Conservation (phyloP, 2,888 invertebrate genomes). For the Drosophila ochracea region DNA sequence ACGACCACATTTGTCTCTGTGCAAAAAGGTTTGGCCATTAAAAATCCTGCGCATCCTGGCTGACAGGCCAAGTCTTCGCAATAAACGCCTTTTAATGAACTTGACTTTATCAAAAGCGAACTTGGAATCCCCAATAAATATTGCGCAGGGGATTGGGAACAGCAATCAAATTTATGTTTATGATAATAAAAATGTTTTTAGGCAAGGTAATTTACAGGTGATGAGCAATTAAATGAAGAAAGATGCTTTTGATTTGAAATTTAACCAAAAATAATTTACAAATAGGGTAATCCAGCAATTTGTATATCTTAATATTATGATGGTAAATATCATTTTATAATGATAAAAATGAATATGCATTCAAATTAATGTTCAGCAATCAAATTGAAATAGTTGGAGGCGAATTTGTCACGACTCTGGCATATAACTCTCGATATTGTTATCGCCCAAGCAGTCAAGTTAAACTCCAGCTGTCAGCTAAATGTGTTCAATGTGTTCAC, state of each 20-base stretch:
- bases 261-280: neutral
- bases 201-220: neutral
- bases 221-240: neutral
- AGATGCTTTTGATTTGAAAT: neutral
- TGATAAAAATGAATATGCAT: neutral
- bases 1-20: neutral
- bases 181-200: neutral
- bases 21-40: neutral
- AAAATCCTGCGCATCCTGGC: neutral
- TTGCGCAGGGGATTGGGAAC: neutral
- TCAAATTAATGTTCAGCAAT: neutral
- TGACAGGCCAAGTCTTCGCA: neutral
- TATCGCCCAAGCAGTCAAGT: conserved; percentile 11
- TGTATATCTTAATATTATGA: too few relatives aligned
- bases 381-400: neutral
- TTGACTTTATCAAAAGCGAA: conserved; percentile 1
- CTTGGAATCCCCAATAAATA: neutral
- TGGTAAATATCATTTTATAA: neutral
- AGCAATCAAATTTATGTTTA: neutral
- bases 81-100: conserved; percentile 10
- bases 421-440: neutral
- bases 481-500: neutral
- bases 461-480: neutral
- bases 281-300: too few relatives aligned
- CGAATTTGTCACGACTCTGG: neutral